phyloP scores from a whole-genome alignment of 2,113 vertebrate species.

The Misgurnus mizolepis region DNA sequence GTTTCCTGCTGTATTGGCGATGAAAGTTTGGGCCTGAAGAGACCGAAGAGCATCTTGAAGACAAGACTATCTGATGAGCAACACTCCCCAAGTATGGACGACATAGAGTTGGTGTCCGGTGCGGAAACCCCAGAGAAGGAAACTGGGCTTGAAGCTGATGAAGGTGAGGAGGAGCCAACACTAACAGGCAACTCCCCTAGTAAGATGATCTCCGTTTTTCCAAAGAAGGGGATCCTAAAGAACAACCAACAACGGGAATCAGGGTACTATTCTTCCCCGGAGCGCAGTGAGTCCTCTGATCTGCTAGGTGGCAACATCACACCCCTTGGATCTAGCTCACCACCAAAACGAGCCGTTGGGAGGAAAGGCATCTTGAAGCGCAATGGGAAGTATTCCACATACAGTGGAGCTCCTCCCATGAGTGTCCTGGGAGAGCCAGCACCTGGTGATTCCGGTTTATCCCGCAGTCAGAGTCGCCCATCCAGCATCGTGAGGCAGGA shows the following conservation, averaged over 20 bases:
- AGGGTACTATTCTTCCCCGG: constrained; percentile 97
- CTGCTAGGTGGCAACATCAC: constrained; percentile 78
- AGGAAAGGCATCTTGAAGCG: constrained; percentile 96
- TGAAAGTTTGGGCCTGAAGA: constrained; percentile 85
- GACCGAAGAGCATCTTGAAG: constrained; percentile 96
- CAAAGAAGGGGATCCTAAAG: constrained; percentile 98
- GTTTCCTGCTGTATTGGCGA: constrained; percentile 68
- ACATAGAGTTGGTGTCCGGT: constrained; percentile 72
- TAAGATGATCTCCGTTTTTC: constrained; percentile 82
- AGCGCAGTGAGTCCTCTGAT: constrained; percentile 93
- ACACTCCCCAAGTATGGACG: constrained; percentile 80
- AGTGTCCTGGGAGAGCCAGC: constrained; percentile 71
- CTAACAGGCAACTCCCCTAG: constrained; percentile 68
- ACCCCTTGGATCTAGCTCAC: constrained; percentile 69
- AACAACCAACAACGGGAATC: constrained; percentile 94
- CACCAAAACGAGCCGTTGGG: constrained; percentile 69
- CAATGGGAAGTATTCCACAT: constrained; percentile 89
- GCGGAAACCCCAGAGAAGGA: constrained; percentile 80
- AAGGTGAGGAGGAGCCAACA: constrained; percentile 70
- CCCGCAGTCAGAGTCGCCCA: constrained; percentile 92
- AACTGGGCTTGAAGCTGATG: constrained; percentile 76
- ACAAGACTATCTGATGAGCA: constrained; percentile 85
- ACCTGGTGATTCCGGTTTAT: constrained; percentile 80
- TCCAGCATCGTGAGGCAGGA: constrained; percentile 92
- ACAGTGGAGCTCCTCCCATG: constrained; percentile 69